Percentiles rank a stretch among this genome's conserved stretches.
Evolutionary conservation across 1,140 invertebrate species (phyloP).

Genomic region (Hydropsyche tenuis): DNA sequence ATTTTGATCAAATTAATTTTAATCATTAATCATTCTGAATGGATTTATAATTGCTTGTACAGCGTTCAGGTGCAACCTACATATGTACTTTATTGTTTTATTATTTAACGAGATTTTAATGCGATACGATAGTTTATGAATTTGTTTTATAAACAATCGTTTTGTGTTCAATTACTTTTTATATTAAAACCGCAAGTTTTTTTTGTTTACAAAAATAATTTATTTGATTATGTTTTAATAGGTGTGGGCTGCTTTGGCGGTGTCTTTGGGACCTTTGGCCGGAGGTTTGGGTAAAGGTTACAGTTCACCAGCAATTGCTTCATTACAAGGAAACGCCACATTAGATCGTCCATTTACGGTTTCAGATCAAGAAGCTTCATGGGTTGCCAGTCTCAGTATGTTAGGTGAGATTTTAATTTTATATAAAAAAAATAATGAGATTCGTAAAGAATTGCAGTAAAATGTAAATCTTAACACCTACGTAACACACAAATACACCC

Average conservation of each 20-base stretch:
- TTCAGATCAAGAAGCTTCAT: constrained; percentile 78
- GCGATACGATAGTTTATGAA: no score
- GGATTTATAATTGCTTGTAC: no score
- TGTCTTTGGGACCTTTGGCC: constrained; percentile 80
- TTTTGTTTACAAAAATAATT: background rate
- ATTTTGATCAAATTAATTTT: no score
- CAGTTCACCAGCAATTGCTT: constrained; percentile 83
- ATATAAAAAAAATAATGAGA: background rate
- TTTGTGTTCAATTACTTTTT: background rate
- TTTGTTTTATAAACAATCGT: background rate
- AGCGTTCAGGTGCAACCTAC: no score
- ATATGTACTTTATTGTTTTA: no score
- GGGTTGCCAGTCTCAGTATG: constrained; percentile 81
- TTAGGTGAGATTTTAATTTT: constrained; percentile 62
- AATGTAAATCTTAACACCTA: background rate
- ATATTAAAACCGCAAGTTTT: background rate
- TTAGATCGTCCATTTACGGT: constrained; percentile 65
- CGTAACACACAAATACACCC: background rate
- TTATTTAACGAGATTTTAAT: no score
- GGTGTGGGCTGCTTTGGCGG: constrained; percentile 71
- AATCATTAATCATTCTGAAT: no score
- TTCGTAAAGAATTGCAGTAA: background rate
- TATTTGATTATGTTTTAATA: background rate
- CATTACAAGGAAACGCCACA: constrained; percentile 68
- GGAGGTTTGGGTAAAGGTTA: constrained; percentile 84